These are phyloP conservation scores for Lepus oiostolus DNA, from an alignment of 2,797 vertebrate genomes.

Conservation along the genomic window DNA sequence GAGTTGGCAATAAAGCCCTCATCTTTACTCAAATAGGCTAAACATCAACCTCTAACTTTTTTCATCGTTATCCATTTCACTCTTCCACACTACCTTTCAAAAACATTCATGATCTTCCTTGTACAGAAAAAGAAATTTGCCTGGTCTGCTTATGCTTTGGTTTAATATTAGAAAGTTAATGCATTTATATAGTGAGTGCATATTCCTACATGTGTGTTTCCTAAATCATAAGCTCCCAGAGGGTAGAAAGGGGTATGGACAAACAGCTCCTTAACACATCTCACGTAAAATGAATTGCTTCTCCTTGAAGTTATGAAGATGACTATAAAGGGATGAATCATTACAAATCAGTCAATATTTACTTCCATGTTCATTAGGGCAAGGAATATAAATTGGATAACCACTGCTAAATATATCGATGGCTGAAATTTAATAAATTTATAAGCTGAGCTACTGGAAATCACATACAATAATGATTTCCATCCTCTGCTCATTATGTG, in stretches of 20 bases:
- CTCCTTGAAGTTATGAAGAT: conserved; percentile 32
- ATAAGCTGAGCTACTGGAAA: conserved; percentile 50
- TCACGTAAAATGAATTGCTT: neutral
- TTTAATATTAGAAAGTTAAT: conserved; percentile 47
- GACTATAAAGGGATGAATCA: conserved; percentile 29
- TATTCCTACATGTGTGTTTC: neutral
- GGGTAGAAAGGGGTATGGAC: neutral
- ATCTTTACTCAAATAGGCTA: conserved; percentile 18
- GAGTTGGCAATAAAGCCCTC: conserved; percentile 55
- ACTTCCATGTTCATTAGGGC: conserved; percentile 70
- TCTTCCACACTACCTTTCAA: neutral
- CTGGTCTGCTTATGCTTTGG: neutral
- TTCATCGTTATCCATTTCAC: neutral
- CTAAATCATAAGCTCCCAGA: conserved; percentile 1
- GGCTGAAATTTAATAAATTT: conserved; percentile 73
- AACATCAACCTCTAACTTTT: conserved; percentile 23
- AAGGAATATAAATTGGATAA: conserved; percentile 68
- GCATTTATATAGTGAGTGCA: neutral
- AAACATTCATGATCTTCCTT: neutral
- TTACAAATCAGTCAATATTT: conserved; percentile 78
- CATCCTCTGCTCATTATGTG: conserved; percentile 61
- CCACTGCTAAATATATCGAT: conserved; percentile 65
- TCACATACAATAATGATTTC: conserved; percentile 67
- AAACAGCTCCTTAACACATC: neutral
- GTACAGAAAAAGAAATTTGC: neutral